Conservation (phyloP, 2,113 vertebrate genomes). For the Hemiscyllium ocellatum region DNA sequence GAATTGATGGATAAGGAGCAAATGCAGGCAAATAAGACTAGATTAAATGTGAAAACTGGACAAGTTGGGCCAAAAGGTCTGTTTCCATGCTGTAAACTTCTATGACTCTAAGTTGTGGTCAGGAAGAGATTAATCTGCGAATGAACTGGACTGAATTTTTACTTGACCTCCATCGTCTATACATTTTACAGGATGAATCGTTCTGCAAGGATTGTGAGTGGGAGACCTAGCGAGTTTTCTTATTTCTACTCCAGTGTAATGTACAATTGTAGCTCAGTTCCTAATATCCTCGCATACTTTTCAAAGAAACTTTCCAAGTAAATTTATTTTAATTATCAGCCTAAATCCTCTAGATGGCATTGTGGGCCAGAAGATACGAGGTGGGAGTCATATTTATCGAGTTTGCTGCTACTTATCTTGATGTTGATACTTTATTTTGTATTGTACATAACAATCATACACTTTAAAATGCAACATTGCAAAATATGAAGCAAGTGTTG, state of each 20-base stretch:
- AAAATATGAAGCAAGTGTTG: background rate
- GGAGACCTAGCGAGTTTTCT: background rate
- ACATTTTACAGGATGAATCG: background rate
- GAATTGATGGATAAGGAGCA: too few relatives aligned
- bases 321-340: background rate
- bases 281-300: background rate
- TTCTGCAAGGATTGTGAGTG: background rate
- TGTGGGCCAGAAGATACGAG: background rate
- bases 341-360: slow-evolving; percentile 15
- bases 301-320: background rate
- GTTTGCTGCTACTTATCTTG: background rate
- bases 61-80: too few relatives aligned
- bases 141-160: background rate
- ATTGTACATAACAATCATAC: background rate
- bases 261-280: background rate
- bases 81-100: too few relatives aligned
- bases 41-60: too few relatives aligned
- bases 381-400: background rate
- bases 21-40: too few relatives aligned
- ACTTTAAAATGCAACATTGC: background rate
- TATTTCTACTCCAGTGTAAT: background rate
- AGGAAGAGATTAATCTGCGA: background rate
- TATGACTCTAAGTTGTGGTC: background rate
- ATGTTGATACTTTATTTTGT: background rate
- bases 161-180: background rate